Conservation (phyloP, 2,888 invertebrate species). For the Dasypogon diadema region DNA sequence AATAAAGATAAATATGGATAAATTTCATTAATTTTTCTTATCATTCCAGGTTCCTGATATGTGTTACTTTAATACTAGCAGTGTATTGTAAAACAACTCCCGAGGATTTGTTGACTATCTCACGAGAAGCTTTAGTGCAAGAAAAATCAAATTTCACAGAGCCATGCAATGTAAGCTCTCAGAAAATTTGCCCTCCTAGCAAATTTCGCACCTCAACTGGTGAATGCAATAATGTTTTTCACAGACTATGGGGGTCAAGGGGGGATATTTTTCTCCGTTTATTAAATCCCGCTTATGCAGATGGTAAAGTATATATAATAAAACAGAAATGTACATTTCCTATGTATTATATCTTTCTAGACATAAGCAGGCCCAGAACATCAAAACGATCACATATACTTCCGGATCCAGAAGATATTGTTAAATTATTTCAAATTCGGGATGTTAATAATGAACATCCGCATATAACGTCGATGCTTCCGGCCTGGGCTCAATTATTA, state of each 20-base stretch:
- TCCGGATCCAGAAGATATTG: constrained; percentile 74
- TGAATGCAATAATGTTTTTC: constrained; percentile 89
- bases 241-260: constrained; percentile 85
- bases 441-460: constrained; percentile 73
- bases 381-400: constrained; percentile 72
- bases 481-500: constrained; percentile 84
- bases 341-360: constrained; percentile 40
- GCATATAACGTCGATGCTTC: constrained; percentile 81
- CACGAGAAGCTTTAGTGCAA: constrained; percentile 61
- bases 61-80: not conserved
- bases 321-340: constrained; percentile 28
- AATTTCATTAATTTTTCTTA: too few relatives aligned
- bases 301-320: constrained; percentile 63
- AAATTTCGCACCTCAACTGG: constrained; percentile 86
- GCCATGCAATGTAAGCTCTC: not conserved
- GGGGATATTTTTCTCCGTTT: constrained; percentile 82
- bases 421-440: constrained; percentile 72
- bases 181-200: constrained; percentile 78
- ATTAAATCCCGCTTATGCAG: constrained; percentile 79
- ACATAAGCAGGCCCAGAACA: constrained; percentile 66
- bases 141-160: constrained; percentile 60
- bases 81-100: constrained; percentile 60
- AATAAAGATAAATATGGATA: too few relatives aligned
- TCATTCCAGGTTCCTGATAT: not conserved
- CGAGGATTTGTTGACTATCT: constrained; percentile 63